Conservation (phyloP, 2,888 invertebrate genomes). For the Cryptosula pallasiana region DNA sequence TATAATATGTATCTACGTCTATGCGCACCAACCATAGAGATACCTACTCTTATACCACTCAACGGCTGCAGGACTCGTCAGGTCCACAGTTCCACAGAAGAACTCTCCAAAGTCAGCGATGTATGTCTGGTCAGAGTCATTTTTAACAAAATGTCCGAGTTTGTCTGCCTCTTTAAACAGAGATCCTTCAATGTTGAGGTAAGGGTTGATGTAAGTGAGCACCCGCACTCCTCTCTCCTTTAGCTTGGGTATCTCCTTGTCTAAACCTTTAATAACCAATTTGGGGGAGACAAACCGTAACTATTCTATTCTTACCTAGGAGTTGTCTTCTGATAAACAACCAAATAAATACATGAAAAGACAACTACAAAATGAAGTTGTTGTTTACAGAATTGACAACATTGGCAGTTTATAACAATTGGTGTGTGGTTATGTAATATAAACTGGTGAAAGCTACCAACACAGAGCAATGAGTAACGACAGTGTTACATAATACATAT, state of each 20-base stretch:
- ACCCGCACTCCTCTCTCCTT: slow-evolving; percentile 34
- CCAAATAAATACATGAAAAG: no score
- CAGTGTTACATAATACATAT: no score
- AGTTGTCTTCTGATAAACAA: no score
- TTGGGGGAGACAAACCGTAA: neutral
- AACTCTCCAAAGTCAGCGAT: slow-evolving; percentile 41
- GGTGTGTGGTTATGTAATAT: no score
- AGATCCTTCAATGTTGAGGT: slow-evolving; percentile 36
- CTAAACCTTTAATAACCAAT: slow-evolving; percentile 32
- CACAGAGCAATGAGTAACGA: no score
- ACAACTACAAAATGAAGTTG: no score
- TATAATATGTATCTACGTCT: no score
- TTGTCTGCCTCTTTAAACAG: slow-evolving; percentile 35
- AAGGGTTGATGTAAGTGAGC: slow-evolving; percentile 42
- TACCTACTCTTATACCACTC: slow-evolving; percentile 42
- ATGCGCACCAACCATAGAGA: neutral
- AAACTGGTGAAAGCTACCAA: no score
- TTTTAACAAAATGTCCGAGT: slow-evolving; percentile 37
- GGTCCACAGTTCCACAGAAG: slow-evolving; percentile 39
- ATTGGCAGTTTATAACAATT: no score
- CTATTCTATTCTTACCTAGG: no score
- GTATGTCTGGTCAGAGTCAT: slow-evolving; percentile 32
- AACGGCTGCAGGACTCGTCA: slow-evolving; percentile 39
- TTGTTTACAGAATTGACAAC: no score
- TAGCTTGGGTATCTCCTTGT: slow-evolving; percentile 31